These are phyloP conservation scores for Drosophila gaucha DNA, from an alignment of 2,888 invertebrate species.

Conservation along the genomic window DNA sequence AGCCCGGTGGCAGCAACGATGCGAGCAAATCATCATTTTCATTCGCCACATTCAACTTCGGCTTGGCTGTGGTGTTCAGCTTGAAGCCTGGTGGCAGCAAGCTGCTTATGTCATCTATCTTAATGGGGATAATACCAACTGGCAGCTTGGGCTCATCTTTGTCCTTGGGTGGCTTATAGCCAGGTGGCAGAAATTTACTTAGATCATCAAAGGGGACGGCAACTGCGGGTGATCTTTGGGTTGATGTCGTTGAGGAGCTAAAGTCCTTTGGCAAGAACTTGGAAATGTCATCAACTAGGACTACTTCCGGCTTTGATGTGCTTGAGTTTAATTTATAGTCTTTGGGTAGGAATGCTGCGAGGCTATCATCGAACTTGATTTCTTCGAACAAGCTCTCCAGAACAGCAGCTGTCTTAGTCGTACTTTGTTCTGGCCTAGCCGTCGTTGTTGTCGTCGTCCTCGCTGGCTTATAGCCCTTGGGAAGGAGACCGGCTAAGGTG, in stretches of 20 bases:
- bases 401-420: slow-evolving; percentile 34
- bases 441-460: slow-evolving; percentile 39
- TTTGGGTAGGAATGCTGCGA: slow-evolving; percentile 85
- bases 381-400: slow-evolving; percentile 80
- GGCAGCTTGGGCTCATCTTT: slow-evolving; percentile 39
- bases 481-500: slow-evolving; percentile 85
- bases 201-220: slow-evolving; percentile 86
- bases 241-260: slow-evolving; percentile 33
- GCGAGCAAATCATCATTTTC: slow-evolving; percentile 73
- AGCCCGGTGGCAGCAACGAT: slow-evolving; percentile 86
- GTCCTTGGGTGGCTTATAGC: slow-evolving; percentile 86
- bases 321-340: slow-evolving; percentile 85
- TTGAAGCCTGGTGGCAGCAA: slow-evolving; percentile 88
- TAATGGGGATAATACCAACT: slow-evolving; percentile 72
- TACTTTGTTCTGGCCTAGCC: slow-evolving; percentile 27
- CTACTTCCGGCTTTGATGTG: slow-evolving; percentile 82
- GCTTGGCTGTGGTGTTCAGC: slow-evolving; percentile 76
- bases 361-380: slow-evolving; percentile 82
- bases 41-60: slow-evolving; percentile 29
- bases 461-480: slow-evolving; percentile 87
- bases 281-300: slow-evolving; percentile 87
- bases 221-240: slow-evolving; percentile 56
- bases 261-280: slow-evolving; percentile 88
- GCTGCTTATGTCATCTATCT: slow-evolving; percentile 86
- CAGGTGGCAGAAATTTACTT: slow-evolving; percentile 88